Conservation (phyloP, 2,888 invertebrate species). For the Auanema sp. region DNA sequence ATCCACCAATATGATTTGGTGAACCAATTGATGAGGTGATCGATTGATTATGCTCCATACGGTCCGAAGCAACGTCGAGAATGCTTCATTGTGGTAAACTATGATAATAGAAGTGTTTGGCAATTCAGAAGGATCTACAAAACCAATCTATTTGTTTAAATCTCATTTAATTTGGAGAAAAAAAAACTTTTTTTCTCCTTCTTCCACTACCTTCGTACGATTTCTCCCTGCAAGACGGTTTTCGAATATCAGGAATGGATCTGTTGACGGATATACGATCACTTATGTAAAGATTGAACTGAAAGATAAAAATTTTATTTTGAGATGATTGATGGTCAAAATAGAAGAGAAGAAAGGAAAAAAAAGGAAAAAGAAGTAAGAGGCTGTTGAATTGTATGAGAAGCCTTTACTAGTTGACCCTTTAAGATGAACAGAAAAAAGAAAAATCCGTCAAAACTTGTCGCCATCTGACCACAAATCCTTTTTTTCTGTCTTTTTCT, state of each 20-base stretch:
- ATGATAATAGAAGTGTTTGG: constrained; percentile 89
- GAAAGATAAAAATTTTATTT: too few species aligned
- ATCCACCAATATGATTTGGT: constrained; percentile 94
- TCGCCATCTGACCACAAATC: not conserved
- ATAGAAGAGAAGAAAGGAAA: too few species aligned
- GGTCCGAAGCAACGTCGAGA: constrained; percentile 92
- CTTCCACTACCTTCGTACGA: constrained; percentile 44
- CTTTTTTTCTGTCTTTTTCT: not conserved
- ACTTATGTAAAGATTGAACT: constrained; percentile 95
- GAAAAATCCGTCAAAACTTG: not conserved
- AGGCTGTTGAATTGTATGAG: too few species aligned
- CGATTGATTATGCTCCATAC: constrained; percentile 95
- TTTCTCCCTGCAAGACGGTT: constrained; percentile 75
- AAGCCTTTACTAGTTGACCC: too few species aligned
- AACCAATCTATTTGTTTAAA: not conserved
- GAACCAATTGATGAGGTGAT: constrained; percentile 68
- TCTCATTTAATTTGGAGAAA: not conserved
- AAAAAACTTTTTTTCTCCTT: not conserved
- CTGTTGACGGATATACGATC: constrained; percentile 73
- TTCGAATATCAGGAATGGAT: constrained; percentile 64
- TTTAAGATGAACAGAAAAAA: too few species aligned
- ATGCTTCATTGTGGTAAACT: constrained; percentile 98
- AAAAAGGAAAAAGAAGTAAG: too few species aligned
- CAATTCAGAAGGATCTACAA: constrained; percentile 66
- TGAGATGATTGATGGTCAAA: too few species aligned